These are phyloP conservation scores for Dasypogon diadema DNA, from an alignment of 2,888 invertebrate species.

Conservation along the genomic window DNA sequence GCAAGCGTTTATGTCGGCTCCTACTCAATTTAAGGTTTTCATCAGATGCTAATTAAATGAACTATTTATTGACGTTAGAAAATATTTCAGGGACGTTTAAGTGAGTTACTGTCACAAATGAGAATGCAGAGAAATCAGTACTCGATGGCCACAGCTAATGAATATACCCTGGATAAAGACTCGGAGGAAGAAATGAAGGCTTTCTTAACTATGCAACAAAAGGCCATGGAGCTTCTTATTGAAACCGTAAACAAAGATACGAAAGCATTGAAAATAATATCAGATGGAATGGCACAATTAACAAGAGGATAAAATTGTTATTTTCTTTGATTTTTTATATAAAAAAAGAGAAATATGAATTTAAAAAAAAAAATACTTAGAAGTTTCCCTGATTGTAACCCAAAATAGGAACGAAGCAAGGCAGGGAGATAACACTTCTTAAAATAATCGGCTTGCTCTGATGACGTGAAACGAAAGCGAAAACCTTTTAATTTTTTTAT, in stretches of 20 bases:
- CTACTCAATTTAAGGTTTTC: constrained; percentile 89
- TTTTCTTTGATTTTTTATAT: background rate
- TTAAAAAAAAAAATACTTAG: too few relatives aligned
- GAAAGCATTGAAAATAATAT: constrained; percentile 81
- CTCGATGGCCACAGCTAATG: constrained; percentile 73
- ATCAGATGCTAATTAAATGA: constrained; percentile 15
- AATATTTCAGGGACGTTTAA: constrained; percentile 86
- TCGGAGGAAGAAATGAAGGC: constrained; percentile 80
- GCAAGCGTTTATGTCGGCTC: constrained; percentile 88
- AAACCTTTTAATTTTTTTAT: too few relatives aligned
- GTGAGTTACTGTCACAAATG: constrained; percentile 90
- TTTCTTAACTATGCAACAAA: constrained; percentile 88
- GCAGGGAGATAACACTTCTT: too few relatives aligned
- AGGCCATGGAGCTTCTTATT: constrained; percentile 87
- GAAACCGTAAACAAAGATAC: constrained; percentile 85
- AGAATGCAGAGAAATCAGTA: constrained; percentile 77
- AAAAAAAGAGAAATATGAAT: background rate
- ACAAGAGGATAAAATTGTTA: constrained; percentile 58
- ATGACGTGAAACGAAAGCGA: too few relatives aligned
- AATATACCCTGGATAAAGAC: constrained; percentile 84
- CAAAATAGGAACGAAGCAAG: too few relatives aligned
- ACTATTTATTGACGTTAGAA: constrained; percentile 22
- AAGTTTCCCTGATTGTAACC: too few relatives aligned
- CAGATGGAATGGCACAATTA: constrained; percentile 80
- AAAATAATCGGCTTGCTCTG: too few relatives aligned